phyloP scores from a whole-genome alignment of 2,888 invertebrate species.

The Heliconius ethilla region DNA sequence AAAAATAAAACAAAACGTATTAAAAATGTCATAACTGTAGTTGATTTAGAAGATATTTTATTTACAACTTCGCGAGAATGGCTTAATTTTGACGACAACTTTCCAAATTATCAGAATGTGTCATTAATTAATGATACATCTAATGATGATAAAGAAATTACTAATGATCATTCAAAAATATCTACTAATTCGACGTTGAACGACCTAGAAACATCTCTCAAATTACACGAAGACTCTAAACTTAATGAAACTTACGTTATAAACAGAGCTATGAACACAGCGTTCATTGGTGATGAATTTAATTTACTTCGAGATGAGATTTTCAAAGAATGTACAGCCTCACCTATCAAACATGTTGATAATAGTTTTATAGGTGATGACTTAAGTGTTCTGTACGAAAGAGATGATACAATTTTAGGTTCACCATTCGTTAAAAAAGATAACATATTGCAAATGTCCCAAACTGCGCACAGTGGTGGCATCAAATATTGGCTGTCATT shows the following conservation, averaged over 20 bases:
- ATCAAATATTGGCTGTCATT: slow-evolving; percentile 77
- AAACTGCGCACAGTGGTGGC: slow-evolving; percentile 67
- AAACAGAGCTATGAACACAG: slow-evolving; percentile 65
- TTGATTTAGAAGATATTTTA: slow-evolving; percentile 70
- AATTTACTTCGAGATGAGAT: slow-evolving; percentile 55
- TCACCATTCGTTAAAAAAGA: slow-evolving; percentile 67
- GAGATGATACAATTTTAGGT: slow-evolving; percentile 56
- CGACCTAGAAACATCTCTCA: slow-evolving; percentile 43
- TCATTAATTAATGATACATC: slow-evolving; percentile 28
- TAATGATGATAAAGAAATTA: slow-evolving; percentile 25
- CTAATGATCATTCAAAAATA: slow-evolving; percentile 30
- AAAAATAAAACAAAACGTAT: slow-evolving; percentile 44
- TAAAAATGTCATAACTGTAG: slow-evolving; percentile 67
- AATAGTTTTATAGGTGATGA: slow-evolving; percentile 48
- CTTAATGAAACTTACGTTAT: slow-evolving; percentile 53
- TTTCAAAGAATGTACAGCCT: slow-evolving; percentile 62
- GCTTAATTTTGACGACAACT: slow-evolving; percentile 42
- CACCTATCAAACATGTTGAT: slow-evolving; percentile 54
- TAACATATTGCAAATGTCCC: slow-evolving; percentile 70
- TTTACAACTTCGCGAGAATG: slow-evolving; percentile 61
- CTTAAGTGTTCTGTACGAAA: slow-evolving; percentile 57
- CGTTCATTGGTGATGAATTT: slow-evolving; percentile 56
- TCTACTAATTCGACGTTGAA: slow-evolving; percentile 36
- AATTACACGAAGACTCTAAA: slow-evolving; percentile 40
- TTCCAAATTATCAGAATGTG: slow-evolving; percentile 6